Base-by-base conservation (phyloP, 1,140 invertebrate genomes). In the Ectropis grisescens region DNA sequence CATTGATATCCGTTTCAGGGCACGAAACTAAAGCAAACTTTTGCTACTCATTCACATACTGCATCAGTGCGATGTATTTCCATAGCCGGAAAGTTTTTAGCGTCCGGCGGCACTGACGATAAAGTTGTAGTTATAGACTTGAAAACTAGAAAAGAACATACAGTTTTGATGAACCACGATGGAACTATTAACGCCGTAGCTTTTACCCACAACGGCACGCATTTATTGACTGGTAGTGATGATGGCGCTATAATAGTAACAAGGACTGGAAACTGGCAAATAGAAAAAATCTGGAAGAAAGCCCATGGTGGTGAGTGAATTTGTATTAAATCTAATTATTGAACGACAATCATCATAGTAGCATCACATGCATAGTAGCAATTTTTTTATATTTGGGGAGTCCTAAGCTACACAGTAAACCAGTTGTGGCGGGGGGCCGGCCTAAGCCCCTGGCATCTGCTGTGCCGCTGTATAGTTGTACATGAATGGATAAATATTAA, bases 101-200 rank as follows among this genome's bases (percentile, higher is more conserved):
- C 93, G 8, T 95, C 93, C 11, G 94, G 94, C 6, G 91, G 93
- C 26, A 88, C 90, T n/a, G 96, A 98, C 83, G 96, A 98, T 82
- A 89, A 89, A 28, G 89, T 98, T 45, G 88, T 91, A 29, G 71
- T 98, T 1, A 95, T 95, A 55, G 91, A 97, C 68, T 87, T 98
- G 79, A 86, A 87, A 31, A 85, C 84, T 1, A 82, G 93, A 13
- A 88, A 86, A 44, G 93, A 96, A 69, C 85, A 89, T 56, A 93
- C 92, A 22, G 87, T 90, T 41, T 69, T 98, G 10, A 87, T 89
- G 51, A 88, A 94, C 36, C 95, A 98, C 66, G 84, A 88, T 71
- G 92, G 93, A 83, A 92, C 92, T 1, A 84, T 97, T 5, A 95
- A 90, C 38, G 82, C 87, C 34, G 59, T 96, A 16, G 78, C 85